These are phyloP conservation scores for Muntiacus reevesi DNA, from an alignment of 2,113 vertebrate species.

Conservation along the genomic window DNA sequence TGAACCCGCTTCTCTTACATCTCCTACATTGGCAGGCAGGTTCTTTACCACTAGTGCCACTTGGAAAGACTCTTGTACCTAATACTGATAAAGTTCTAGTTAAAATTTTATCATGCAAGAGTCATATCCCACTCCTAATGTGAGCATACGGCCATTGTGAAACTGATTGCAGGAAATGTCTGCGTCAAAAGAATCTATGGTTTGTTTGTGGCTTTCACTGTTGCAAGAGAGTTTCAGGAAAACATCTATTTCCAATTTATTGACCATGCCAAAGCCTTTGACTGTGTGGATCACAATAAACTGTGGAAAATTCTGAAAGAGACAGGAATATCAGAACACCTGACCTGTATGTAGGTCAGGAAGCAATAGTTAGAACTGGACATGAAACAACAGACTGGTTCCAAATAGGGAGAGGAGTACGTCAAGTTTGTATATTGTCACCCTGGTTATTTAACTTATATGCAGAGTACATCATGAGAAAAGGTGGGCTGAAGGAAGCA, in stretches of 20 bases:
- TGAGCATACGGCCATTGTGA: slow-evolving; percentile 13
- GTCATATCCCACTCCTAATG: not conserved
- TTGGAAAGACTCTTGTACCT: not conserved
- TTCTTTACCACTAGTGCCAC: not conserved
- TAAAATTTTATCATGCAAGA: slow-evolving; percentile 5
- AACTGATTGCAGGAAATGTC: not conserved
- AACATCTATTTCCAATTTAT: not conserved
- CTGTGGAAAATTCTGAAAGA: not conserved
- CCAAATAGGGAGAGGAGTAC: too few relatives aligned
- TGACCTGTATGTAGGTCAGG: not conserved
- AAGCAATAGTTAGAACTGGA: too few relatives aligned
- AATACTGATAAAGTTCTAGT: not conserved
- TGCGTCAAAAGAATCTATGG: not conserved
- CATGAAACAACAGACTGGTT: too few relatives aligned
- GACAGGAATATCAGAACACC: not conserved
- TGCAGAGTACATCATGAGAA: not conserved
- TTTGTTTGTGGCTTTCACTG: not conserved
- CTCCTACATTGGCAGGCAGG: not conserved
- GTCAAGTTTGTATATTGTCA: not conserved
- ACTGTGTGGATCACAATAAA: not conserved
- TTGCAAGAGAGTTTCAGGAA: not conserved
- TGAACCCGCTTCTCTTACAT: not conserved
- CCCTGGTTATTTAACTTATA: not conserved
- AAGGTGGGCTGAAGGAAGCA: rapidly evolving
- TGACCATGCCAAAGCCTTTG: not conserved